Evolutionary conservation across 2,888 invertebrate species (phyloP).

Genomic region (Lasioglossum vierecki): DNA sequence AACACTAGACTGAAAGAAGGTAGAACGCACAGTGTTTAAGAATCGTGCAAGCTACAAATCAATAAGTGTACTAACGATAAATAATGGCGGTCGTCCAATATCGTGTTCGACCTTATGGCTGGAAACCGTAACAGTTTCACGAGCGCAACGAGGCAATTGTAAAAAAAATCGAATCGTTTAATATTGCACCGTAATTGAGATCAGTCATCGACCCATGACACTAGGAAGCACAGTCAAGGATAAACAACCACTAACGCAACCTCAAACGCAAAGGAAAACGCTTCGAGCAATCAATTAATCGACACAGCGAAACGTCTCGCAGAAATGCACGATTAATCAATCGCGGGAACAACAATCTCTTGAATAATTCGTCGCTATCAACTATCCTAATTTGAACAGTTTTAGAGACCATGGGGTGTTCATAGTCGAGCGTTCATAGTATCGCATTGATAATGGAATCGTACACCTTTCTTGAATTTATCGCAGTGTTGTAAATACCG

Average conservation of each 20-base stretch:
- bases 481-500: neutral
- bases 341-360: slow-evolving; percentile 12
- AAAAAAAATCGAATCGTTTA: slow-evolving; percentile 35
- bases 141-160: neutral
- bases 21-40: neutral
- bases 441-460: neutral
- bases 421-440: neutral
- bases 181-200: slow-evolving; percentile 31
- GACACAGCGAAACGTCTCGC: slow-evolving; percentile 20
- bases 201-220: slow-evolving; percentile 54
- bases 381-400: neutral
- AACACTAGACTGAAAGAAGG: neutral
- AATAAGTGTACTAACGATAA: neutral
- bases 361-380: neutral
- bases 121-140: neutral
- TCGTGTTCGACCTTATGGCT: neutral
- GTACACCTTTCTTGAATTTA: slow-evolving; percentile 1
- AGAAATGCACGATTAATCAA: slow-evolving; percentile 46
- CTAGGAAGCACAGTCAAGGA: slow-evolving; percentile 52
- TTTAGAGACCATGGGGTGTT: neutral
- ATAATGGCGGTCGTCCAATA: neutral
- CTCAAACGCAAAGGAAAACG: slow-evolving; percentile 33
- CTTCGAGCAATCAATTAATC: slow-evolving; percentile 52
- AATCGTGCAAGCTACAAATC: neutral
- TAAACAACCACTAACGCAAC: slow-evolving; percentile 51